Evolutionary conservation across 2,113 vertebrate species (phyloP), one percentile per base, ranked within the genome.

Genomic region (Eulacestoma nigropectus): DNA sequence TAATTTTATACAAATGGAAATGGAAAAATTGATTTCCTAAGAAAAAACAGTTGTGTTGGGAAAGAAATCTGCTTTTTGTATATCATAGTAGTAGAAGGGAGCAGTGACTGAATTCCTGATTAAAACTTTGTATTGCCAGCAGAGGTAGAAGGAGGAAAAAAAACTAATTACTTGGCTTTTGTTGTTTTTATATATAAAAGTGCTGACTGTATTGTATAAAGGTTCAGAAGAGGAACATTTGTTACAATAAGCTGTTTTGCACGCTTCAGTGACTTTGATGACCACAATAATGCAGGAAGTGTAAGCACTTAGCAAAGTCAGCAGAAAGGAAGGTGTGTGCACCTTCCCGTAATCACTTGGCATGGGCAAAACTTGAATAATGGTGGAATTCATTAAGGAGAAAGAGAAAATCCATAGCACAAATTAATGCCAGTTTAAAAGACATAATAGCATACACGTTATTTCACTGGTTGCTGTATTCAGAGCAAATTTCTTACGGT

Each of bases 371-470:
- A 53, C 46, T n/a, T 67, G 10, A 44, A 4, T 64, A 59, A 55
- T 32, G 9, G 10, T 60, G 63, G n/a, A 73, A 64, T 35, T 30
- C 20, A 22, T 26, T 16, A 74, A 42, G 32, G 25, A 83, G 22
- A n/a, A 85, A 73, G 67, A 35, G 7, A 18, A 81, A 88, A 80
- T 32, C 13, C 37, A 15, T 16, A 35, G 37, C 35, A 56, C 4
- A 72, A 52, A 47, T 46, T 21, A 37, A 59, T 76, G 90, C n/a
- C 23, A 6, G 4, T 53, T 60, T 41, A 41, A 56, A 78, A 75
- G 56, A 11, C 10, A 1, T 7, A 3, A 33, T 12, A 62, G 3
- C 6, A 50, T 72, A 14, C 8, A 4, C 0, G 0, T 87, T 67
- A 42, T 46, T 77, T 76, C 46, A 33, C 33, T 9, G 12, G 19